Base-by-base conservation (phyloP, 2,113 vertebrate genomes). In the Tragelaphus imberbis region DNA sequence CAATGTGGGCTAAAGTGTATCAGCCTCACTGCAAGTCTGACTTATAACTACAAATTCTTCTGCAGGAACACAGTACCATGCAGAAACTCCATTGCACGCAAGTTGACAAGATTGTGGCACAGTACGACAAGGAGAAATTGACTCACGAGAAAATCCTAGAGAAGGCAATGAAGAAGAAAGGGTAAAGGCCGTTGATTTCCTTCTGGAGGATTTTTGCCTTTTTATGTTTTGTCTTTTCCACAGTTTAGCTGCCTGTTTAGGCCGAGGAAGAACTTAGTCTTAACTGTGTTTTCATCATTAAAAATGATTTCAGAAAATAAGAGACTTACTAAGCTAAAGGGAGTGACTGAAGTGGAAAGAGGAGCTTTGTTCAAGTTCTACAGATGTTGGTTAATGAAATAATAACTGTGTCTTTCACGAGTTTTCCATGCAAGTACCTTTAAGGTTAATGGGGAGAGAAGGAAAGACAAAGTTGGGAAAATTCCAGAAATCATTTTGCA, bases 131-230 rank as follows among this genome's bases (percentile, higher is more conserved):
- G 97, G 99, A 99, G 95, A 99, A 99, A 94, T 98, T 98, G 0
- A 99, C 98, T 23, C 98, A 99, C 9, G 99, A 99, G 98, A 99
- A 99, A 97, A 99, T 99, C 91, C 97, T 99, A 96, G 99, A 99
- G 98, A 99, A 99, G 97, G 99, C 99, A 77, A 99, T 99, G 97
- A 99, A 99, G 98, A 99, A 99, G 98, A 99, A 99, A 77, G 99
- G 99, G 99, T 99, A 99, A 99, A 99, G 94, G 1, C 15, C n/a
- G 2, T 36, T 71, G 68, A 13, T 77, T 71, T 93, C 44, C 17
- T 30, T 59, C 44, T 55, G n/a, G 40, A 51, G 5, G 3, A 1
- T 4, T 81, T 89, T 11, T 53, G 33, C 7, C 6, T 81, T 33
- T 82, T 75, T 49, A 17, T 36, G 44, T 53, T 88, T 81, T 96